Evolutionary conservation across 2,888 invertebrate species (phyloP).

Genomic region (Troides helena): DNA sequence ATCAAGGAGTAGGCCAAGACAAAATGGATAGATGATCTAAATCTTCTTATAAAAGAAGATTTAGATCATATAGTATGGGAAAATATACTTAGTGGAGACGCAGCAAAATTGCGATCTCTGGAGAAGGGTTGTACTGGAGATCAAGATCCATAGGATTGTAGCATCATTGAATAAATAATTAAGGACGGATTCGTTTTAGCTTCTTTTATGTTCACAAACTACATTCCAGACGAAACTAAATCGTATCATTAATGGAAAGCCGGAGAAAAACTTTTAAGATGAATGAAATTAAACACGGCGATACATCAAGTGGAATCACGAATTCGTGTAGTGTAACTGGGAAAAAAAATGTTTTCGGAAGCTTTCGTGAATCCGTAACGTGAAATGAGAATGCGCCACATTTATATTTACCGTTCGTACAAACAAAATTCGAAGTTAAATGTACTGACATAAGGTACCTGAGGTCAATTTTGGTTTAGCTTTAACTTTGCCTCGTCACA

Average conservation of each 20-base stretch:
- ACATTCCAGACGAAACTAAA: not conserved
- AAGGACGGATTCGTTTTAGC: too few species aligned
- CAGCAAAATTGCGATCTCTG: too few species aligned
- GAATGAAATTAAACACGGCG: not conserved
- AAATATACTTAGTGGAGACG: too few species aligned
- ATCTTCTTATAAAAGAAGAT: too few species aligned
- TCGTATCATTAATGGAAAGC: too few species aligned
- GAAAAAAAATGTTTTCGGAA: conserved; percentile 1
- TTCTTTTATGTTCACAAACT: not conserved
- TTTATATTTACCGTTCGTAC: not conserved
- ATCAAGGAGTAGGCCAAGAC: too few species aligned
- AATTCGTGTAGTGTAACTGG: conserved; percentile 1
- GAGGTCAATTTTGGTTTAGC: not conserved
- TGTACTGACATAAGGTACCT: not conserved
- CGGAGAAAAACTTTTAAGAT: too few species aligned
- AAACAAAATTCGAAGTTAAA: not conserved
- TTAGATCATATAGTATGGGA: too few species aligned
- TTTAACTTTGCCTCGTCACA: conserved; percentile 1
- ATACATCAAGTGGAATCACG: not conserved
- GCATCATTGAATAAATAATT: too few species aligned
- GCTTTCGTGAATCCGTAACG: conserved; percentile 6
- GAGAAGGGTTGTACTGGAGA: too few species aligned
- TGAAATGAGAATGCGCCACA: not conserved
- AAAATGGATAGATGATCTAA: too few species aligned
- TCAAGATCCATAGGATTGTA: too few species aligned